Conservation (phyloP, 2,113 vertebrate genomes). For the Lagopus muta region DNA sequence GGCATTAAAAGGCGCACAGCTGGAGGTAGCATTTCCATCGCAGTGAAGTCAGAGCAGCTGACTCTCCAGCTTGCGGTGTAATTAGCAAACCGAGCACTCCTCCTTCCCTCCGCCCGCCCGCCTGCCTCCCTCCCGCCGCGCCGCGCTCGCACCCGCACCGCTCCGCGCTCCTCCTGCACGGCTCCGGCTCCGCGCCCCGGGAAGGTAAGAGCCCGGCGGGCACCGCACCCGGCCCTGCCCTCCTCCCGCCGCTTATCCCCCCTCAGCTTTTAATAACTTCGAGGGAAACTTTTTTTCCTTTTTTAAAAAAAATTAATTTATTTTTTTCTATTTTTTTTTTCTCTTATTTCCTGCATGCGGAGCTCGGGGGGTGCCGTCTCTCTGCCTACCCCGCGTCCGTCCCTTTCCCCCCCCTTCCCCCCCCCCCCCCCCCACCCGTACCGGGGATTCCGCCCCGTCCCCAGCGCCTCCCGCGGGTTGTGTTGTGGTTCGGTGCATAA, state of each 20-base stretch:
- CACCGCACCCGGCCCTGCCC: too few species aligned
- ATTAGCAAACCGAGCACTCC: constrained; percentile 88
- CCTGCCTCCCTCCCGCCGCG: constrained; percentile 11
- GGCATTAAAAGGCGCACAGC: constrained; percentile 99
- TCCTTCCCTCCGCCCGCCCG: not conserved
- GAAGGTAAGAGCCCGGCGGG: constrained; percentile 5
- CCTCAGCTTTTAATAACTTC: constrained; percentile 1
- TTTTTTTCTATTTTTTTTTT: not conserved
- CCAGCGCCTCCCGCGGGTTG: not conserved
- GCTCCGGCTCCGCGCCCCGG: constrained; percentile 32
- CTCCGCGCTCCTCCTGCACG: not conserved
- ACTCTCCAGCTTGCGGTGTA: constrained; percentile 94
- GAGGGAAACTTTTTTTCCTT: not conserved
- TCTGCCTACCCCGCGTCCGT: not conserved
- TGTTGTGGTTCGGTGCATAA: constrained; percentile 36
- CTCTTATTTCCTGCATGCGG: not conserved
- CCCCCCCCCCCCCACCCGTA: too few species aligned
- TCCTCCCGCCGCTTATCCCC: not conserved
- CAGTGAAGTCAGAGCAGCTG: constrained; percentile 96
- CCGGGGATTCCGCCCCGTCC: not conserved
- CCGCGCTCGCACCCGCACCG: constrained; percentile 30
- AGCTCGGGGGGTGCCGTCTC: not conserved
- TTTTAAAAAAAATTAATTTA: not conserved
- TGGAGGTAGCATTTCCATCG: constrained; percentile 99
- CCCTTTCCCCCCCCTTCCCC: not conserved